Conservation (phyloP, 2,888 invertebrate genomes). For the Halictus quadricinctus region DNA sequence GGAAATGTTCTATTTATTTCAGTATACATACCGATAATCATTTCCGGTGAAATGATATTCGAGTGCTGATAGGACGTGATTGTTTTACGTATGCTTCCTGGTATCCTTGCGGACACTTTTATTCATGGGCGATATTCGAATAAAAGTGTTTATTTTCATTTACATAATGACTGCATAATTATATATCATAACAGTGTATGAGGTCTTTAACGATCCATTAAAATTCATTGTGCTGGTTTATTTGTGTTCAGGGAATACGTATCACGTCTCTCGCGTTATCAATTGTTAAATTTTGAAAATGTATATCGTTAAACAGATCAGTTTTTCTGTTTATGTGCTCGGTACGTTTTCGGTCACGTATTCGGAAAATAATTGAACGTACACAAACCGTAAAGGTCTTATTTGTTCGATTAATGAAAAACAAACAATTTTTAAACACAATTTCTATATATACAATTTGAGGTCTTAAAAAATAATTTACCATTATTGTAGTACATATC, state of each 20-base stretch:
- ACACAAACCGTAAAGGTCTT: no score
- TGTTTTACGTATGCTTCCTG: conserved; percentile 13
- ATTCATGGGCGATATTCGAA: background rate
- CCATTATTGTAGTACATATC: no score
- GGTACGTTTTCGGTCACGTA: no score
- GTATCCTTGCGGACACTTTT: background rate
- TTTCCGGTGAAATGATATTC: conserved; percentile 50
- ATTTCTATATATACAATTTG: no score
- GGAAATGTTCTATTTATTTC: conserved; percentile 39
- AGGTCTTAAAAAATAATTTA: no score
- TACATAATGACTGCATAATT: background rate
- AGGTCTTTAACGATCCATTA: background rate
- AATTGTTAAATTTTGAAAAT: background rate
- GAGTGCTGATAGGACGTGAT: conserved; percentile 32
- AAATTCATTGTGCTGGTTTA: background rate
- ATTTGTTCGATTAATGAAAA: no score
- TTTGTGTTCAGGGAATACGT: background rate
- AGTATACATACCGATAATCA: conserved; percentile 33
- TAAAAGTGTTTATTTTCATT: background rate
- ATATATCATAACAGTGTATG: background rate
- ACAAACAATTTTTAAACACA: no score
- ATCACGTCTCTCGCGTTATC: background rate
- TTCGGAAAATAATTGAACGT: no score
- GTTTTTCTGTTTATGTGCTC: no score
- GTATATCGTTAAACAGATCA: background rate